A percentile compares a stretch with the other conserved stretches of the same genome.
Conservation (phyloP, 1,140 invertebrate genomes). For the Drosophila repleta region DNA sequence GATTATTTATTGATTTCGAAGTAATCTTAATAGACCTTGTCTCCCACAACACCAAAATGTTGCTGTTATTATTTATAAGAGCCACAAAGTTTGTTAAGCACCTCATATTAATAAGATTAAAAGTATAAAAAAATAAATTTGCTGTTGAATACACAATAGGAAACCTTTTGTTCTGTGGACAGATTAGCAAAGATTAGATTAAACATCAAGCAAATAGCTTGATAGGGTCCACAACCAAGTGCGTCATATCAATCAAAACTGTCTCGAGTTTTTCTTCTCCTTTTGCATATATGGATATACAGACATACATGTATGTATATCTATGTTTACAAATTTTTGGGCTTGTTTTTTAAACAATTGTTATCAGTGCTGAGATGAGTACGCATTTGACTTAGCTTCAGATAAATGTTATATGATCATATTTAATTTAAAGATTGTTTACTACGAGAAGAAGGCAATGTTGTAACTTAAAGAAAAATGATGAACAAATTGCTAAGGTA, state of each 20-base stretch:
- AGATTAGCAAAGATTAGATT: conserved; percentile 47
- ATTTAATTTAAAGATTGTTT: too few species aligned
- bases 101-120: conserved; percentile 53
- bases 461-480: too few species aligned
- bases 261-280: background rate
- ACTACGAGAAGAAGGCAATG: too few species aligned
- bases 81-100: too few species aligned
- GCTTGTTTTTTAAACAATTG: background rate
- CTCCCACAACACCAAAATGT: conserved; percentile 9
- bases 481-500: too few species aligned
- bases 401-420: background rate
- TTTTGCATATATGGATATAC: conserved; percentile 7
- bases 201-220: conserved; percentile 11
- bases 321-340: background rate
- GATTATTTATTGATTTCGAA: conserved; percentile 47
- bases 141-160: too few species aligned
- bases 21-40: conserved; percentile 71
- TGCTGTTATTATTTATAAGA: too few species aligned
- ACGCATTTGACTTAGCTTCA: background rate
- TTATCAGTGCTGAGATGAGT: background rate
- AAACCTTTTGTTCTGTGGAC: too few species aligned
- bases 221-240: conserved; percentile 8
- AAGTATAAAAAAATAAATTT: background rate
- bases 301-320: background rate
- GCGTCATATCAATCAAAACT: conserved; percentile 24